Conservation (phyloP, 53 echinoderm and acorn worm species). For the Antedon mediterranea region DNA sequence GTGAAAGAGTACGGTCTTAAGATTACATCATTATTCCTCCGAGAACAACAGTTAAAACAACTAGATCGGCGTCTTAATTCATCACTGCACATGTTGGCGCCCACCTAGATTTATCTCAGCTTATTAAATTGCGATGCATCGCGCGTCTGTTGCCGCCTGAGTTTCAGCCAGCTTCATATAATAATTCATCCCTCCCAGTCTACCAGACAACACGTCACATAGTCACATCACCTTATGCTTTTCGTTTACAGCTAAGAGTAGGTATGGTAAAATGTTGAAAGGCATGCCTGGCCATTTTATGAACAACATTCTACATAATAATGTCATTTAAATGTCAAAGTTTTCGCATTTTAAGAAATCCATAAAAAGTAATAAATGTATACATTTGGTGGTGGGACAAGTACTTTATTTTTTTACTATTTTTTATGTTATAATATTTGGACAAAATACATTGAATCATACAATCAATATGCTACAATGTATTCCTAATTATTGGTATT, state of each 20-base stretch:
- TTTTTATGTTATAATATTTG: no score
- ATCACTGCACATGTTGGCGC: neutral
- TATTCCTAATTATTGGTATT: no score
- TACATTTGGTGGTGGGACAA: no score
- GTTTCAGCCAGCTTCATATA: neutral
- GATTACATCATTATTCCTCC: neutral
- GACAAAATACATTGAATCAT: no score
- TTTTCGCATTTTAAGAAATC: no score
- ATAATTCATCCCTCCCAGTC: neutral
- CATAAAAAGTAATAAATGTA: no score
- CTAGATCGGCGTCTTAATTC: neutral
- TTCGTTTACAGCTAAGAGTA: neutral
- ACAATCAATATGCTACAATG: no score
- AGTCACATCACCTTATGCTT: neutral
- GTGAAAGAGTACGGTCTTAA: neutral
- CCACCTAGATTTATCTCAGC: neutral
- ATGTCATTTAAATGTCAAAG: no score
- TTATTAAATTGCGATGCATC: neutral
- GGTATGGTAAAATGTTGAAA: neutral
- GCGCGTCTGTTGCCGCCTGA: neutral
- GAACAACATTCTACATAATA: no score
- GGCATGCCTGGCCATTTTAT: neutral
- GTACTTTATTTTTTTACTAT: no score
- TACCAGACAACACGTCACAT: neutral
- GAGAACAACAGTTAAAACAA: neutral